Percentiles rank a stretch among this genome's conserved stretches.
Evolutionary conservation across 2,113 vertebrate genomes (phyloP).

Genomic region (Hucho hucho): DNA sequence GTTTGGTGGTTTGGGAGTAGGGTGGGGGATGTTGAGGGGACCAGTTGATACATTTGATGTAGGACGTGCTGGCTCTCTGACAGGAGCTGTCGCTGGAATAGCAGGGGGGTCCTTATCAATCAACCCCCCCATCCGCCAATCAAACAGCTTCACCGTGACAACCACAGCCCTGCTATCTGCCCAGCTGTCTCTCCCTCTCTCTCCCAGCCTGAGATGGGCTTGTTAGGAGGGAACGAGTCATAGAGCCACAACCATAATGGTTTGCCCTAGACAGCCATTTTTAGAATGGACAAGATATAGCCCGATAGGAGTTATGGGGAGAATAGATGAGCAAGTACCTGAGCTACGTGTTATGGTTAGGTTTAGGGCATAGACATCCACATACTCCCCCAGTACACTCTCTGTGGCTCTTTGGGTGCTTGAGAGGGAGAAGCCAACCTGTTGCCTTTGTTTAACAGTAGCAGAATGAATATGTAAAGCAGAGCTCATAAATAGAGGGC

Average conservation of each 20-base stretch:
- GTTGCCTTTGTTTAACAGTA: constrained; percentile 66
- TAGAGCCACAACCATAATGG: neutral
- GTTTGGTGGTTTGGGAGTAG: constrained; percentile 7
- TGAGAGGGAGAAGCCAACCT: constrained; percentile 42
- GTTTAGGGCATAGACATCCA: too few relatives aligned
- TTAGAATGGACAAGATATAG: too few relatives aligned
- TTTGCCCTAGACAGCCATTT: too few relatives aligned
- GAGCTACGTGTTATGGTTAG: too few relatives aligned
- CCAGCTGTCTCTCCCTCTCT: constrained; percentile 23
- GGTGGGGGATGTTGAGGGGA: constrained; percentile 43
- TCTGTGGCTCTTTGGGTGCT: too few relatives aligned
- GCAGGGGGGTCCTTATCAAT: constrained; percentile 84
- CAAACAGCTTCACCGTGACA: constrained; percentile 51
- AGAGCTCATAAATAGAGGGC: constrained; percentile 71
- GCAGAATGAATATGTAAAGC: constrained; percentile 79
- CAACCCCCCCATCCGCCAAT: constrained; percentile 64
- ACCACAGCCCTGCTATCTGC: constrained; percentile 73
- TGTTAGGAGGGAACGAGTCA: neutral
- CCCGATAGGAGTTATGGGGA: too few relatives aligned
- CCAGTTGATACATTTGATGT: constrained; percentile 75
- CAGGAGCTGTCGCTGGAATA: constrained; percentile 77
- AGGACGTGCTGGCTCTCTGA: constrained; percentile 69
- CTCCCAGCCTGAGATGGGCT: neutral
- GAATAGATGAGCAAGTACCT: too few relatives aligned
- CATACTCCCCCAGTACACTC: too few relatives aligned